Evolutionary conservation across 1,140 invertebrate species (phyloP).

Genomic region (Ceratitis capitata): DNA sequence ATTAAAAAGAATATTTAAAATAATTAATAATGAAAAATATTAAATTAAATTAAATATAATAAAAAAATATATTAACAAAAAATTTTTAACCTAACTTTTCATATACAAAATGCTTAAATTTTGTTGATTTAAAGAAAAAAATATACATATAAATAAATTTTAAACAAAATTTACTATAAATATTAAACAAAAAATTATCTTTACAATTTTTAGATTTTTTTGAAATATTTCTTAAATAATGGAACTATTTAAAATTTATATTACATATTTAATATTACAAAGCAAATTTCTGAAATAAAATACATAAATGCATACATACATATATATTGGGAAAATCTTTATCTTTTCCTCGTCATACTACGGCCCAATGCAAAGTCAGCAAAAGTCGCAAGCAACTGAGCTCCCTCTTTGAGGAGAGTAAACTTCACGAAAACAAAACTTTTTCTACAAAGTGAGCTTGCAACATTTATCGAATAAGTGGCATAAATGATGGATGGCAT

Average conservation of each 20-base stretch:
- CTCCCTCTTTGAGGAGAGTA: background rate
- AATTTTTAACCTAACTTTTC: too few species aligned
- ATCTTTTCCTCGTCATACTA: background rate
- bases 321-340: background rate
- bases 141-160: too few species aligned
- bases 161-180: too few species aligned
- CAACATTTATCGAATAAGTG: background rate
- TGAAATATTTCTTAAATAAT: too few species aligned
- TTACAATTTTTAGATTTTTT: too few species aligned
- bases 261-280: too few species aligned
- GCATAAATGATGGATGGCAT: background rate
- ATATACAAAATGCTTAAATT: too few species aligned
- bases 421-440: background rate
- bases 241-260: too few species aligned
- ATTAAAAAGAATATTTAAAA: background rate
- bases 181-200: too few species aligned
- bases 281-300: too few species aligned
- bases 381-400: background rate
- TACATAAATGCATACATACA: too few species aligned
- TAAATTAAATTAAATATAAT: background rate
- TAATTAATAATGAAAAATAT: background rate
- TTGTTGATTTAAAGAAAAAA: too few species aligned
- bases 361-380: background rate
- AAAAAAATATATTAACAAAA: background rate
- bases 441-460: background rate